Evolutionary conservation across 2,888 invertebrate species (phyloP), one percentile per base, ranked within the genome.

Genomic region (Euplagia quadripunctaria): DNA sequence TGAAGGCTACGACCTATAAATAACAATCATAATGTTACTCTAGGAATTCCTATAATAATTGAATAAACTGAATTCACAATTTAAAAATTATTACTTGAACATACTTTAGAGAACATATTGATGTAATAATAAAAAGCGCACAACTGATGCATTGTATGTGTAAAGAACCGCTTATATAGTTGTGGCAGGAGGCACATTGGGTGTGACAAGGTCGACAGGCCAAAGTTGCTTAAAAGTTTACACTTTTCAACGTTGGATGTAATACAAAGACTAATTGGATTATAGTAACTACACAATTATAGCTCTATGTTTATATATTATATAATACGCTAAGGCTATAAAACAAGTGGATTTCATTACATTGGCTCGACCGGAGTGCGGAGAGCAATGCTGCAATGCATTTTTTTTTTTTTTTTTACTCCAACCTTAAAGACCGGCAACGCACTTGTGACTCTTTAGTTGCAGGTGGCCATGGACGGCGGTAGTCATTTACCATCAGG

Each of bases 21-120:
- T 43, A 43, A 43, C 43, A 43, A 8, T 43, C 8, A 43, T 43
- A 43, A 43, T 8, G 8, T 43, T 43, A 8, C 8, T 6, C 8
- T 43, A 43, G 43, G n/a, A n/a, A n/a, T n/a, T n/a, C n/a, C n/a
- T n/a, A n/a, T n/a, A n/a, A n/a, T n/a, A n/a, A n/a, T 55, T 55
- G 6, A 55, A n/a, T 7, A 55, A 55, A 55, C 6, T 55, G 9
- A 20, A 58, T 58, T 58, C 61, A 14, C 5, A 14, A 14, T 31
- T 31, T 61, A 14, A 31, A 7, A 31, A 61, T 31, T 12, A 52
- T 11, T 11, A 8, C 12, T 41, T 41, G 0, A 73, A 91, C 94
- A 93, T 88, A 94, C 94, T 93, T 94, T 93, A 73, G 90, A 88
- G 89, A 93, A 93, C 94, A 94, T 94, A 78, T 90, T 93, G 86